These are phyloP conservation scores for Ammodramus savannarum DNA, from an alignment of 2,113 vertebrate species.

Conservation along the genomic window DNA sequence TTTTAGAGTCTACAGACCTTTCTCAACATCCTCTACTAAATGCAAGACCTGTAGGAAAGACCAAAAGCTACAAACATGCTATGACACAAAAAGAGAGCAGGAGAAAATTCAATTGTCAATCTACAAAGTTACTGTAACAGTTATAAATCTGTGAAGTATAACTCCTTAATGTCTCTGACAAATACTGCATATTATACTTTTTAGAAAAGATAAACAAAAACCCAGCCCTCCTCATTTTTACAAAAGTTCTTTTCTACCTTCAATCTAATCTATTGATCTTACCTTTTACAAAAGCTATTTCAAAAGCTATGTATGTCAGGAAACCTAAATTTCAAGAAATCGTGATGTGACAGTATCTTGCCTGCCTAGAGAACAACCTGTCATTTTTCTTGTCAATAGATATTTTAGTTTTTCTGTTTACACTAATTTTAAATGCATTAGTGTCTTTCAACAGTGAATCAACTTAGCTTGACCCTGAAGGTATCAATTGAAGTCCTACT, in stretches of 20 bases:
- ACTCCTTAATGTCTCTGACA: neutral
- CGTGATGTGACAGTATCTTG: neutral
- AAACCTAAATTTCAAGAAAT: neutral
- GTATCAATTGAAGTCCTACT: neutral
- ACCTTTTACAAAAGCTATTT: neutral
- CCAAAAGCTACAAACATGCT: neutral
- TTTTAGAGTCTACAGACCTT: neutral
- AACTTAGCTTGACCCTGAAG: neutral
- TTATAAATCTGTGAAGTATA: neutral
- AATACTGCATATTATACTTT: neutral
- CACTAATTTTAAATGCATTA: neutral
- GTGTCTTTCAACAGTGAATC: neutral
- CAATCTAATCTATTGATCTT: neutral
- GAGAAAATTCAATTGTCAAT: neutral
- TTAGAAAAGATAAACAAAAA: neutral
- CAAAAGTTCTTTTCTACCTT: neutral
- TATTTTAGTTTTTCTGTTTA: neutral
- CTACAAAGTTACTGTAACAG: neutral
- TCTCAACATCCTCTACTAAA: neutral
- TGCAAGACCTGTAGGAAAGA: neutral
- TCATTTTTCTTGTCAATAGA: neutral
- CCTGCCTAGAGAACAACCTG: neutral
- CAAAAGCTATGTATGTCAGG: neutral
- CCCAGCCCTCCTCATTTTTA: neutral
- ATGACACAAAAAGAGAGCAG: neutral